These are phyloP conservation scores for Euzophera pinguis DNA, from an alignment of 2,888 invertebrate species.

Conservation along the genomic window DNA sequence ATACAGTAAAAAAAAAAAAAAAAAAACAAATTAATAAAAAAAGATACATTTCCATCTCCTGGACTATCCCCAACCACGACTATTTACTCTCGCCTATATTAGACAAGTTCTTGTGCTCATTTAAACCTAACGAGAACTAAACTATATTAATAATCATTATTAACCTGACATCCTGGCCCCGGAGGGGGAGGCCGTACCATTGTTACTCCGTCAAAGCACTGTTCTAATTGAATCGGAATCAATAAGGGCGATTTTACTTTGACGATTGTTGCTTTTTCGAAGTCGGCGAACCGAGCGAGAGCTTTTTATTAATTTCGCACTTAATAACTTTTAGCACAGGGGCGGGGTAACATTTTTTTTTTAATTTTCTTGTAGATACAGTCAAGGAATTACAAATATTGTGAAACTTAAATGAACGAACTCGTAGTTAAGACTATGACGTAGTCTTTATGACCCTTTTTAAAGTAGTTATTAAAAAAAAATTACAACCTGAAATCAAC, in stretches of 20 bases:
- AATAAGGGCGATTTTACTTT: constrained; percentile 48
- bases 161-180: constrained; percentile 44
- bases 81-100: constrained; percentile 65
- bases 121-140: constrained; percentile 62
- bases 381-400: too few relatives aligned
- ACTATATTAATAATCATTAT: constrained; percentile 76
- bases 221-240: constrained; percentile 41
- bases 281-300: constrained; percentile 41
- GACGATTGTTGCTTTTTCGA: constrained; percentile 44
- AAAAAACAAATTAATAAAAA: background rate
- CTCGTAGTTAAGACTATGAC: too few relatives aligned
- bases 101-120: constrained; percentile 64
- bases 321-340: constrained; percentile 30
- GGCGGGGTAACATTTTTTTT: constrained; percentile 6
- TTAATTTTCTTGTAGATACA: background rate
- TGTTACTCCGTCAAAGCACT: constrained; percentile 30
- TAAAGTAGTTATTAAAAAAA: too few relatives aligned
- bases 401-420: too few relatives aligned
- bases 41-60: constrained; percentile 25
- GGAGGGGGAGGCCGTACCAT: constrained; percentile 21
- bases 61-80: constrained; percentile 40
- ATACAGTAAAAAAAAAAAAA: too few relatives aligned
- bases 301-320: constrained; percentile 65
- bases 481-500: too few relatives aligned
- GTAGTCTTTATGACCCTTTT: too few relatives aligned